Percentiles rank a stretch among this genome's conserved stretches.
Conservation (phyloP, 2,888 invertebrate species). For the Subacronicta megacephala region DNA sequence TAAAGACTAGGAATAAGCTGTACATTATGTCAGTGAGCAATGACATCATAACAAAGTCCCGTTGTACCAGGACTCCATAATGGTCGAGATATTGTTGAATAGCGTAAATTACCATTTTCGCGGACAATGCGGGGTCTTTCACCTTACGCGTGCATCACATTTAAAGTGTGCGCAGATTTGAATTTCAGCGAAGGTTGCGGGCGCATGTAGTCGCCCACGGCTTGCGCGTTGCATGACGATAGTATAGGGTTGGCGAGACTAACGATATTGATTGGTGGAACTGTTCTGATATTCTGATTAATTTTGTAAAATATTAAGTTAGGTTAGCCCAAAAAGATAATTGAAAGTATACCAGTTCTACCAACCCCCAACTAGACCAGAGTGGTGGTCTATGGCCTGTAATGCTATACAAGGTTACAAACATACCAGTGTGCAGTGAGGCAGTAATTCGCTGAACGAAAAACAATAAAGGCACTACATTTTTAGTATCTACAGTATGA, state of each 20-base stretch:
- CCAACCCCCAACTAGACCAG: no score
- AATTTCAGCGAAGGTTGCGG: constrained; percentile 64
- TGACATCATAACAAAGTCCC: constrained; percentile 48
- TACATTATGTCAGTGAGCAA: constrained; percentile 39
- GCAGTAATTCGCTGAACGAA: no score
- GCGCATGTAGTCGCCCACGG: constrained; percentile 70
- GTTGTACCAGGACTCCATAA: constrained; percentile 51
- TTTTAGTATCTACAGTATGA: no score
- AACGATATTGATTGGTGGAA: not conserved
- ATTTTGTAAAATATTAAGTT: not conserved
- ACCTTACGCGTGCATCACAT: constrained; percentile 66
- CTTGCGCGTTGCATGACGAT: constrained; percentile 58
- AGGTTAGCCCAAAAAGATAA: no score
- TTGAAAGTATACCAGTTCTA: no score
- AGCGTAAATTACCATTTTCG: constrained; percentile 65
- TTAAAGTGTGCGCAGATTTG: constrained; percentile 63
- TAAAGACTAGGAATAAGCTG: constrained; percentile 26
- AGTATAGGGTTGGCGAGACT: constrained; percentile 55
- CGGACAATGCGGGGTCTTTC: constrained; percentile 59
- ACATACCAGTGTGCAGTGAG: no score
- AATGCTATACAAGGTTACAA: no score
- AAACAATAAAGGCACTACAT: no score
- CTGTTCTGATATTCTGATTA: not conserved
- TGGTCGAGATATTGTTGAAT: constrained; percentile 54
- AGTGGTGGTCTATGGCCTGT: no score